These are phyloP conservation scores for Pseudotriccus pelzelni DNA, from an alignment of 2,797 vertebrate genomes.

Conservation along the genomic window DNA sequence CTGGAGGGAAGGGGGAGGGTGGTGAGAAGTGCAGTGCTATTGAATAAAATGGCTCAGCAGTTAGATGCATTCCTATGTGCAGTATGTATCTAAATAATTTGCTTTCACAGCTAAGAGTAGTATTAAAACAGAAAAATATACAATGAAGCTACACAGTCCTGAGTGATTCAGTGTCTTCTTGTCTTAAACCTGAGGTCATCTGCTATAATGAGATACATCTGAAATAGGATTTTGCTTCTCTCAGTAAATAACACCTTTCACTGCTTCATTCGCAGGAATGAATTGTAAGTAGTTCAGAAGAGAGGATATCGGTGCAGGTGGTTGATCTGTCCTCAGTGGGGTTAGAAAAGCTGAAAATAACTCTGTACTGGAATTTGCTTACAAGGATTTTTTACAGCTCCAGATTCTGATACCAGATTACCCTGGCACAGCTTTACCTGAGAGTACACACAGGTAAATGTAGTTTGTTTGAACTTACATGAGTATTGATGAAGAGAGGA, in stretches of 20 bases:
- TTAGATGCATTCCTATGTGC: neutral
- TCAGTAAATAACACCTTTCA: neutral
- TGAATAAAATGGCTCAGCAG: neutral
- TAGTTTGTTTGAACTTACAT: neutral
- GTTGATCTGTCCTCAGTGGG: neutral
- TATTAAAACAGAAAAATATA: neutral
- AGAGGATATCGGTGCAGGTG: neutral
- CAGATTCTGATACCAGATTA: neutral
- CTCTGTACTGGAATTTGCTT: neutral
- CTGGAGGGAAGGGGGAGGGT: neutral
- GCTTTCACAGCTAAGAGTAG: neutral
- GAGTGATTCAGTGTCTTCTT: slow-evolving; percentile 7
- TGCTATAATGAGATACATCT: neutral
- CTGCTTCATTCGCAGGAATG: neutral
- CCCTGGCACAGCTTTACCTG: neutral
- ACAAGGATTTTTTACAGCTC: neutral
- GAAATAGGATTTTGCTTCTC: slow-evolving; percentile 5
- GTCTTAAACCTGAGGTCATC: slow-evolving; percentile 18
- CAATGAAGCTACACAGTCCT: neutral
- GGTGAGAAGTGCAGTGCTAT: neutral
- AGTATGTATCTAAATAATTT: slow-evolving; percentile 9
- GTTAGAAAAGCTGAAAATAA: slow-evolving; percentile 1
- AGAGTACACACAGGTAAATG: neutral
- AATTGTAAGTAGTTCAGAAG: neutral
- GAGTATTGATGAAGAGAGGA: neutral